phyloP scores from a whole-genome alignment of 2,113 vertebrate species.

The Taxidea taxus region DNA sequence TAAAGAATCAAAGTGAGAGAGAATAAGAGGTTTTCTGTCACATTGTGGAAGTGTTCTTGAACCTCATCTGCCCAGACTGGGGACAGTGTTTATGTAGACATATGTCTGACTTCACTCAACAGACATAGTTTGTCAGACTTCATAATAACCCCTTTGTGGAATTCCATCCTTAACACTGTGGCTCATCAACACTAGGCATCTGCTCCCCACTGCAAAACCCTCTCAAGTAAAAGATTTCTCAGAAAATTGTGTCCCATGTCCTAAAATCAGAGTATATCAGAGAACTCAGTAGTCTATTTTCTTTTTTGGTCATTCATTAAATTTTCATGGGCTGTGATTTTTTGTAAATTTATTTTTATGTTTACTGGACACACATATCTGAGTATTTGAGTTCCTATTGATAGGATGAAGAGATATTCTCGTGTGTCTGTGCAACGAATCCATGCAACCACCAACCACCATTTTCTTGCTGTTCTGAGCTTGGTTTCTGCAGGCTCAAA shows the following conservation, averaged over 20 bases:
- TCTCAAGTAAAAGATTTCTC: background rate
- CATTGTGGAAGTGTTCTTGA: background rate
- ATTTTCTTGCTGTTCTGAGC: background rate
- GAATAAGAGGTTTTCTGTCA: background rate
- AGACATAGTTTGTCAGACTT: background rate
- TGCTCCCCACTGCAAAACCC: background rate
- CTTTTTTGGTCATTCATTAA: background rate
- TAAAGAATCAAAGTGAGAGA: background rate
- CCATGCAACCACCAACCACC: background rate
- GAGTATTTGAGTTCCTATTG: rapidly evolving
- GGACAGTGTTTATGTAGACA: background rate
- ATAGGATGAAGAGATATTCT: background rate
- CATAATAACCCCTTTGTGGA: background rate
- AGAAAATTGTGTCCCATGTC: background rate
- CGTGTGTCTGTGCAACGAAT: background rate
- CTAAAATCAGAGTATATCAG: background rate
- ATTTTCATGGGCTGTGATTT: background rate
- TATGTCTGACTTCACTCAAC: background rate
- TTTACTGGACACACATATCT: background rate
- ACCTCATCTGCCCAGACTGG: background rate
- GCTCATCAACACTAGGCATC: background rate
- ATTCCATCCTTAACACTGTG: background rate
- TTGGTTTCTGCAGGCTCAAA: background rate
- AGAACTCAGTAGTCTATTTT: background rate
- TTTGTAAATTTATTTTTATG: background rate